A percentile compares a stretch with the other conserved stretches of the same genome.
Conservation (phyloP, 2,113 vertebrate species). For the Penelope pileata region DNA sequence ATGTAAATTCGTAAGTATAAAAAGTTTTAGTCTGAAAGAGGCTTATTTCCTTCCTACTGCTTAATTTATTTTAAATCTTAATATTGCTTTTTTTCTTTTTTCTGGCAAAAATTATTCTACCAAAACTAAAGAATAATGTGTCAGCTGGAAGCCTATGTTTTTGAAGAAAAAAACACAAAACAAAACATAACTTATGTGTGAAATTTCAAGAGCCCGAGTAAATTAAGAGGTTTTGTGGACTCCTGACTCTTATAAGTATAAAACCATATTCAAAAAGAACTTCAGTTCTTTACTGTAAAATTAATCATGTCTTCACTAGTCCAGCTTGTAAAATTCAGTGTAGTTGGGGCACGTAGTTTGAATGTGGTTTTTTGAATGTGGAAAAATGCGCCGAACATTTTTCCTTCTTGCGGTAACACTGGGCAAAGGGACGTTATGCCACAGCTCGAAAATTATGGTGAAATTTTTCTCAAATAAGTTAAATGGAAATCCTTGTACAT, state of each 20-base stretch:
- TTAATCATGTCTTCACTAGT: not conserved
- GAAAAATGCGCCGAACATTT: not conserved
- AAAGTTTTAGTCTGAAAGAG: not conserved
- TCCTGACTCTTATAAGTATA: not conserved
- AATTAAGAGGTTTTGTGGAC: not conserved
- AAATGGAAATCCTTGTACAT: not conserved
- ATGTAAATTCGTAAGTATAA: not conserved
- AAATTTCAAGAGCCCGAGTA: not conserved
- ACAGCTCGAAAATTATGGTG: not conserved
- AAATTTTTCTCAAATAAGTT: not conserved
- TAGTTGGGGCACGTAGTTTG: not conserved
- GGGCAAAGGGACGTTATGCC: not conserved
- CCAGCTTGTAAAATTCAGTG: not conserved
- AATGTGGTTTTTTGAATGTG: fast-evolving
- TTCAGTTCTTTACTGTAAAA: not conserved
- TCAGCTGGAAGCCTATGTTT: not conserved
- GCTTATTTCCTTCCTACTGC: not conserved
- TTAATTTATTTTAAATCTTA: not conserved
- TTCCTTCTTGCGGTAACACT: not conserved
- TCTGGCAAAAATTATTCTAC: not conserved
- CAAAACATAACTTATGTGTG: fast-evolving
- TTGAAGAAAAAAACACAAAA: not conserved
- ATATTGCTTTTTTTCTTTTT: not conserved
- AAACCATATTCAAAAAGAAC: not conserved
- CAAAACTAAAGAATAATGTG: not conserved